Evolutionary conservation across 2,113 vertebrate genomes (phyloP).

Genomic region (Ifrita kowaldi): DNA sequence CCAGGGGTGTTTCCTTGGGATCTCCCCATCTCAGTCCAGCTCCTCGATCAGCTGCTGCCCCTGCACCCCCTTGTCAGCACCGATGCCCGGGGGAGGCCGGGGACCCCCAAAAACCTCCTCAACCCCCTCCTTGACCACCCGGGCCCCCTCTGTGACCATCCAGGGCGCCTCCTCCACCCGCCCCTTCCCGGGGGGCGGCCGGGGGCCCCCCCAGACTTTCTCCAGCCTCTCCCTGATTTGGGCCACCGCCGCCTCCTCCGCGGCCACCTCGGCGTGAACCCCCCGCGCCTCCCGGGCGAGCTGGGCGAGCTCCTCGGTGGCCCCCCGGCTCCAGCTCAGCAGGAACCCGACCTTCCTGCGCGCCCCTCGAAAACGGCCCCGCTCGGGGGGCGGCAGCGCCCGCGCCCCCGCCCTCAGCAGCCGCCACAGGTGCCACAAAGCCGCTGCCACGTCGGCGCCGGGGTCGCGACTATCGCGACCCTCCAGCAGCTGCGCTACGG

Average conservation of each 20-base stretch:
- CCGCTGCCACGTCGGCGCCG: background rate
- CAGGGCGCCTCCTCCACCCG: background rate
- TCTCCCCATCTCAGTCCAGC: background rate
- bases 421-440: background rate
- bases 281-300: background rate
- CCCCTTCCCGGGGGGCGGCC: background rate
- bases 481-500: background rate
- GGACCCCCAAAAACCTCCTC: background rate
- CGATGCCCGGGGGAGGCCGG: fast-evolving
- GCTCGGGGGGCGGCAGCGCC: background rate
- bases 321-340: background rate
- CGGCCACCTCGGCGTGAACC: background rate
- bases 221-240: background rate
- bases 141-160: background rate
- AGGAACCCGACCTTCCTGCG: background rate
- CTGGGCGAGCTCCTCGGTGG: background rate
- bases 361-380: background rate
- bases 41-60: background rate
- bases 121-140: fast-evolving
- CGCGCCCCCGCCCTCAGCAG: background rate
- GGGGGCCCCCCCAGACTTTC: background rate
- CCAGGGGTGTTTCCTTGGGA: fast-evolving
- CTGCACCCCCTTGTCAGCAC: too few species aligned
- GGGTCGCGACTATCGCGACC: background rate
- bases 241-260: background rate